A percentile compares a stretch with the other conserved stretches of the same genome.
Conservation (phyloP, 2,113 vertebrate species). For the Heliornis fulica region DNA sequence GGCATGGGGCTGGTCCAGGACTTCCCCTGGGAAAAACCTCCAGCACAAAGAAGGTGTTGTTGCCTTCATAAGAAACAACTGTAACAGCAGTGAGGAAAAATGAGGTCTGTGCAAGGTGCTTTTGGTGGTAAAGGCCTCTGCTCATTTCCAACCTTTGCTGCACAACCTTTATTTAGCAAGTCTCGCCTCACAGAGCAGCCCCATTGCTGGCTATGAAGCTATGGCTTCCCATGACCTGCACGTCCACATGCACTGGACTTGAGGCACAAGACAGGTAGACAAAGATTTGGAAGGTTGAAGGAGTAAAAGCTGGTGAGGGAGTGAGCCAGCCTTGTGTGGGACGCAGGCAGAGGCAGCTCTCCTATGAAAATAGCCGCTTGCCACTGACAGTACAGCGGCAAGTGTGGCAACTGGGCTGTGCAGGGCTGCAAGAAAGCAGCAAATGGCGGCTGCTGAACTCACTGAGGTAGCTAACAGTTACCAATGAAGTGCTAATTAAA, state of each 20-base stretch:
- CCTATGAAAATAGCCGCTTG: fast-evolving
- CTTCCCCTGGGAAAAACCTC: background rate
- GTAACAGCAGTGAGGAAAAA: background rate
- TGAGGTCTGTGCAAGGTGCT: background rate
- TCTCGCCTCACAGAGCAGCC: fast-evolving
- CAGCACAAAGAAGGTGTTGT: background rate
- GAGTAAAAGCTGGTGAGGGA: background rate
- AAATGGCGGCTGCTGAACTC: background rate
- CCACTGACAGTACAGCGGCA: background rate
- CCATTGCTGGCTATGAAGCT: fast-evolving
- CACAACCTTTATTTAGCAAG: background rate
- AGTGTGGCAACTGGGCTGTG: background rate
- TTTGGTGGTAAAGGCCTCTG: background rate
- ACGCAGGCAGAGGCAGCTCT: background rate
- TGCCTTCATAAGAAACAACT: background rate
- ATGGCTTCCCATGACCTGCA: background rate
- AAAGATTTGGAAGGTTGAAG: background rate
- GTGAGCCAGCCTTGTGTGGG: fast-evolving
- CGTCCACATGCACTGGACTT: fast-evolving
- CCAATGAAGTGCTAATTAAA: background rate
- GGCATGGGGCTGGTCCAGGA: background rate
- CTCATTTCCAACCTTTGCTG: background rate
- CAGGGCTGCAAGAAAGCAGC: background rate
- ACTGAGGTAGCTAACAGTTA: background rate
- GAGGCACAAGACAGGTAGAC: background rate